Evolutionary conservation across 23 tunicate genomes (phyloP).

Genomic region (Styela clava): DNA sequence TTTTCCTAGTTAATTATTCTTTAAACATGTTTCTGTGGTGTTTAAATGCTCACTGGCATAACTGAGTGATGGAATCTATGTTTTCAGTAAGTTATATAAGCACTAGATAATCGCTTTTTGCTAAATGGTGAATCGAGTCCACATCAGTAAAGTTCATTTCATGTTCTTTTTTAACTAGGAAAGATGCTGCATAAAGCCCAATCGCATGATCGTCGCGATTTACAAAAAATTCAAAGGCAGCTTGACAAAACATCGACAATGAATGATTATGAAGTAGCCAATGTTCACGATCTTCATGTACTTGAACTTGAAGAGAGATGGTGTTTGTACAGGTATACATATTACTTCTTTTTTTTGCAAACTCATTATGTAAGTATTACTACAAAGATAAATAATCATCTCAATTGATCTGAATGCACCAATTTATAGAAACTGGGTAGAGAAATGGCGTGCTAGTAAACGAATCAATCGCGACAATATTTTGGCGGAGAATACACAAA

Average conservation of each 20-base stretch:
- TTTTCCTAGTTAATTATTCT: too few species aligned
- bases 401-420: too few species aligned
- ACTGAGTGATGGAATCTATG: background rate
- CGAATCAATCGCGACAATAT: background rate
- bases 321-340: slow-evolving; percentile 47
- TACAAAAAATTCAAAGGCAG: too few species aligned
- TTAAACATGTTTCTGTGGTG: too few species aligned
- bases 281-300: background rate
- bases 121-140: too few species aligned
- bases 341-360: background rate
- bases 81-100: background rate
- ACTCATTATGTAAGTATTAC: slow-evolving; percentile 1
- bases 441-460: background rate
- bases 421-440: background rate
- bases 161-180: background rate
- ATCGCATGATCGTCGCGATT: too few species aligned
- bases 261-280: slow-evolving; percentile 22
- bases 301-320: slow-evolving; percentile 33
- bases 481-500: background rate
- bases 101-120: background rate
- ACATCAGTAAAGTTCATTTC: background rate
- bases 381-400: too few species aligned
- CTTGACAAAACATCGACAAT: slow-evolving; percentile 37
- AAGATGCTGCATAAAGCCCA: background rate
- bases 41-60: too few species aligned